Evolutionary conservation across 2,888 invertebrate species (phyloP).

Genomic region (Lepidochrysops patricia): DNA sequence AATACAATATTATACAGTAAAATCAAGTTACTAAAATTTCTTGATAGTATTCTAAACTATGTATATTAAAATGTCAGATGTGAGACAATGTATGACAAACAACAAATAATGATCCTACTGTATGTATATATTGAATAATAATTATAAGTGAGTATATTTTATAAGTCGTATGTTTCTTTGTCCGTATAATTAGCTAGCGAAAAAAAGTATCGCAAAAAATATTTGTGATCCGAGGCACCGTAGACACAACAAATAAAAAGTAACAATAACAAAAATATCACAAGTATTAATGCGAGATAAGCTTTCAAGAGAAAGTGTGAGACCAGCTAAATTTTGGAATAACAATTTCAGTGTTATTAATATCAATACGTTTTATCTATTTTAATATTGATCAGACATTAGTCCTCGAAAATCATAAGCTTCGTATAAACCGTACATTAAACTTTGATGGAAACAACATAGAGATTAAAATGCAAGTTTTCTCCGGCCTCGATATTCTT

Average conservation of each 20-base stretch:
- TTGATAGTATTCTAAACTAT: too few species aligned
- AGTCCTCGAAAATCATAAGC: neutral
- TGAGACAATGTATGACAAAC: too few species aligned
- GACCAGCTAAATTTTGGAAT: neutral
- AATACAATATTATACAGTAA: too few species aligned
- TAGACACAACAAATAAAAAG: neutral
- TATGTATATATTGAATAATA: neutral
- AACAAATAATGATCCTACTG: too few species aligned
- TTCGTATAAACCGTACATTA: too few species aligned
- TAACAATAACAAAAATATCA: slow-evolving; percentile 4
- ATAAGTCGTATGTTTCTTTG: neutral
- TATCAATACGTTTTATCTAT: neutral
- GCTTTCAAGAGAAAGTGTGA: neutral
- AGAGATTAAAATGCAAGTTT: neutral
- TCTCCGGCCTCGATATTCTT: neutral
- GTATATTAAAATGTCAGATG: too few species aligned
- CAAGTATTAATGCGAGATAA: slow-evolving; percentile 2
- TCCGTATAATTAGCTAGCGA: neutral
- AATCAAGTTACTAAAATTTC: too few species aligned
- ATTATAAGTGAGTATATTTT: neutral
- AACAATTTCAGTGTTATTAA: neutral
- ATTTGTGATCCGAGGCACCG: neutral
- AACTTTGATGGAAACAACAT: too few species aligned
- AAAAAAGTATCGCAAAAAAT: neutral
- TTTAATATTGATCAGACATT: neutral